Conservation (phyloP, 2,888 invertebrate genomes). For the Laothoe populi region DNA sequence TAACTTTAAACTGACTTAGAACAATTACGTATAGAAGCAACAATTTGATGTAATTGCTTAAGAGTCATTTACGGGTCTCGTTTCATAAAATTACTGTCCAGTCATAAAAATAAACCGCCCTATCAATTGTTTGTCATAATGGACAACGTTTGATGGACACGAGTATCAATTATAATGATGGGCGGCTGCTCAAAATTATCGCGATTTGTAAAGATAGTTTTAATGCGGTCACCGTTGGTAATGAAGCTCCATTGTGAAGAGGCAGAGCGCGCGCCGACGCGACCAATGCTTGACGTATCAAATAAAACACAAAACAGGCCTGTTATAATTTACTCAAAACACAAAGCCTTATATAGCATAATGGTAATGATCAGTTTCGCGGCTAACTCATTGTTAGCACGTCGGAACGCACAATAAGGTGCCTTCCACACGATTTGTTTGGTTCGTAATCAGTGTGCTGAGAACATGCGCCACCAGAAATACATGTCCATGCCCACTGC, state of each 20-base stretch:
- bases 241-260: slow-evolving; percentile 73
- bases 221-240: slow-evolving; percentile 78
- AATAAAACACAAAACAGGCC: slow-evolving; percentile 73
- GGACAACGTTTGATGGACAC: slow-evolving; percentile 41
- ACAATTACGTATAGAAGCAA: slow-evolving; percentile 67
- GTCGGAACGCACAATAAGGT: slow-evolving; percentile 76
- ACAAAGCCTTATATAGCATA: slow-evolving; percentile 83
- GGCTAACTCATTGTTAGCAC: slow-evolving; percentile 79
- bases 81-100: slow-evolving; percentile 57
- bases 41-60: slow-evolving; percentile 74
- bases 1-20: slow-evolving; percentile 46
- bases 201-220: slow-evolving; percentile 61
- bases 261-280: slow-evolving; percentile 54
- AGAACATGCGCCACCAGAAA: slow-evolving; percentile 53
- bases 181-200: slow-evolving; percentile 54
- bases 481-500: slow-evolving; percentile 55
- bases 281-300: slow-evolving; percentile 62
- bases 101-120: slow-evolving; percentile 55
- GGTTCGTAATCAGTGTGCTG: slow-evolving; percentile 72
- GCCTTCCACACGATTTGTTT: slow-evolving; percentile 78
- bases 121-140: slow-evolving; percentile 50
- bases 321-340: slow-evolving; percentile 85
- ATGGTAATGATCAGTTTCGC: slow-evolving; percentile 83
- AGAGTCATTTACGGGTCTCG: slow-evolving; percentile 56
- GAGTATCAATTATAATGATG: slow-evolving; percentile 56